Percentiles rank a stretch among this genome's conserved stretches.
phyloP scores from a whole-genome alignment of 2,113 vertebrate genomes.

The Tragelaphus strepsiceros region DNA sequence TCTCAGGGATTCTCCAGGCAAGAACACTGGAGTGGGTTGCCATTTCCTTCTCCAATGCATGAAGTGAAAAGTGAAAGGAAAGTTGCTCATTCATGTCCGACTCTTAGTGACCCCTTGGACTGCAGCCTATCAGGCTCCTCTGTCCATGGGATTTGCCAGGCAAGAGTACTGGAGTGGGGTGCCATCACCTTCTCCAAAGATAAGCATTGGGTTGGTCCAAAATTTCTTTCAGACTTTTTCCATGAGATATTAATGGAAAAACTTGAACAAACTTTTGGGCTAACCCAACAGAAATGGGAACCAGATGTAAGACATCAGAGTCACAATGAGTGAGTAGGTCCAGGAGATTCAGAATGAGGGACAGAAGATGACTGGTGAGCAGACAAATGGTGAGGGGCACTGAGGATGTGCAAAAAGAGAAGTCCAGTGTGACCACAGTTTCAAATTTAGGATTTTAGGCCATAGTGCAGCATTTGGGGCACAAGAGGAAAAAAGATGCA shows the following conservation, averaged over 20 bases:
- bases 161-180: too few species aligned
- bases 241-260: background rate
- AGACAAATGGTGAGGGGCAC: accelerated
- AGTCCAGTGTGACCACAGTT: background rate
- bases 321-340: background rate
- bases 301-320: accelerated
- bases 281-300: background rate
- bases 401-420: background rate
- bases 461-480: background rate
- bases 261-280: background rate
- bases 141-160: too few species aligned
- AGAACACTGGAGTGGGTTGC: too few species aligned
- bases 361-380: background rate
- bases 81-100: too few species aligned
- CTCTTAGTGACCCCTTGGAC: too few species aligned
- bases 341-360: background rate
- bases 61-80: too few species aligned
- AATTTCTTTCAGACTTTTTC: background rate
- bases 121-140: too few species aligned
- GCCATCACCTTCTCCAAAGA: background rate
- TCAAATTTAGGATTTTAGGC: background rate
- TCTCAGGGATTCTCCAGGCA: too few species aligned
- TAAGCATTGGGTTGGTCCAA: background rate
- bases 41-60: too few species aligned
- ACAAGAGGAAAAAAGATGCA: background rate